A percentile compares a stretch with the other conserved stretches of the same genome.
These are phyloP conservation scores for Pseudomyrmex pallidus DNA, from an alignment of 1,140 invertebrate species.

Conservation along the genomic window DNA sequence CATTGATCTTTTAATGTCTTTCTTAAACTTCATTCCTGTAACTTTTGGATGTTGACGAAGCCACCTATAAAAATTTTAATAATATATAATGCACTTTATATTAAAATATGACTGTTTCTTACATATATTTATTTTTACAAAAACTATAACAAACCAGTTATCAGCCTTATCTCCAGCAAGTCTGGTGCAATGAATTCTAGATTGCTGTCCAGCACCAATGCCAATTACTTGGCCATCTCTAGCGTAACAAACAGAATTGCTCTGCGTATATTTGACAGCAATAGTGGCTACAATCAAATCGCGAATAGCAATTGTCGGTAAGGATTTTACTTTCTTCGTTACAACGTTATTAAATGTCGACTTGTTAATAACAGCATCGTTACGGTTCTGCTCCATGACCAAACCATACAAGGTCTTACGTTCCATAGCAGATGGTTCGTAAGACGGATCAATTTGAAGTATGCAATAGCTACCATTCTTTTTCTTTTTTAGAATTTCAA, in stretches of 20 bases:
- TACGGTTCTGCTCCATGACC: constrained; percentile 95
- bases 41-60: constrained; percentile 96
- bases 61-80: constrained; percentile 88
- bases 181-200: constrained; percentile 98
- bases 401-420: constrained; percentile 96
- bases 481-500: constrained; percentile 97
- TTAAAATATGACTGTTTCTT: constrained; percentile 9
- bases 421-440: constrained; percentile 93
- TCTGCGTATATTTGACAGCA: constrained; percentile 99
- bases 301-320: constrained; percentile 91
- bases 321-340: constrained; percentile 88
- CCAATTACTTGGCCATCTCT: constrained; percentile 97
- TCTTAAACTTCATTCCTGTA: constrained; percentile 94
- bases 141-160: constrained; percentile 89
- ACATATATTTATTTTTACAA: constrained; percentile 10
- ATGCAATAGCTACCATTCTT: constrained; percentile 98
- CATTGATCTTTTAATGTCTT: constrained; percentile 95
- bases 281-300: constrained; percentile 98
- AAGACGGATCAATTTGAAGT: constrained; percentile 95
- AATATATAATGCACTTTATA: not conserved
- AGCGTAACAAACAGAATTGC: constrained; percentile 98
- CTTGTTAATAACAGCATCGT: constrained; percentile 94
- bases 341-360: constrained; percentile 94
- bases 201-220: constrained; percentile 99
- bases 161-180: constrained; percentile 99